Conservation (phyloP, 1,140 invertebrate genomes). For the Diorhabda carinulata region DNA sequence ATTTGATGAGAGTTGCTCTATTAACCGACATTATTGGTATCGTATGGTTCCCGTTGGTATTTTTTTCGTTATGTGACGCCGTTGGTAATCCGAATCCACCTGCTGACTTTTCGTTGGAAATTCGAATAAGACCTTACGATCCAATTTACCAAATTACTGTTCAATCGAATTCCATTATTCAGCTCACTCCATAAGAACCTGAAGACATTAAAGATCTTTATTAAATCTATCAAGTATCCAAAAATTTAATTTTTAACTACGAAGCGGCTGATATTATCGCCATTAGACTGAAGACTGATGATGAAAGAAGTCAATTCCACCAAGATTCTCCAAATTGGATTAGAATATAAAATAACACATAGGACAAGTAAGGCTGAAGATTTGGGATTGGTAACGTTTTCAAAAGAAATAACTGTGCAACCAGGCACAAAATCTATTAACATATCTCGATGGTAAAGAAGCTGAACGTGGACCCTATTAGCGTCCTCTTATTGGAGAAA, state of each 20-base stretch:
- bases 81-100: constrained; percentile 88
- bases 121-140: constrained; percentile 85
- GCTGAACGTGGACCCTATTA: constrained; percentile 55
- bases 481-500: constrained; percentile 55
- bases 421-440: constrained; percentile 51
- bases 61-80: constrained; percentile 93
- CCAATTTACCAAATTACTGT: constrained; percentile 82
- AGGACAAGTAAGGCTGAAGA: constrained; percentile 66
- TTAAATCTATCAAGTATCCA: constrained; percentile 53
- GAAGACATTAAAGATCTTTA: constrained; percentile 57
- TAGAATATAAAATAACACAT: constrained; percentile 72
- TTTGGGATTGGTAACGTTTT: constrained; percentile 59
- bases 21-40: constrained; percentile 87
- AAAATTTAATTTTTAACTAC: constrained; percentile 84
- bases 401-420: constrained; percentile 51
- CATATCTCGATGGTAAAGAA: constrained; percentile 53
- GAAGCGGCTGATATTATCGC: constrained; percentile 79
- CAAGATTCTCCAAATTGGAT: constrained; percentile 60
- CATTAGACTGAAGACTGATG: constrained; percentile 72
- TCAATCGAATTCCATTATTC: constrained; percentile 66
- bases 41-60: constrained; percentile 95
- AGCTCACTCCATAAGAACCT: constrained; percentile 58
- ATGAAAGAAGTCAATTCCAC: constrained; percentile 57
- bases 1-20: constrained; percentile 85
- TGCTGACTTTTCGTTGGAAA: constrained; percentile 74